Conservation (phyloP, 2,888 invertebrate species). For the Cantharis lateralis region DNA sequence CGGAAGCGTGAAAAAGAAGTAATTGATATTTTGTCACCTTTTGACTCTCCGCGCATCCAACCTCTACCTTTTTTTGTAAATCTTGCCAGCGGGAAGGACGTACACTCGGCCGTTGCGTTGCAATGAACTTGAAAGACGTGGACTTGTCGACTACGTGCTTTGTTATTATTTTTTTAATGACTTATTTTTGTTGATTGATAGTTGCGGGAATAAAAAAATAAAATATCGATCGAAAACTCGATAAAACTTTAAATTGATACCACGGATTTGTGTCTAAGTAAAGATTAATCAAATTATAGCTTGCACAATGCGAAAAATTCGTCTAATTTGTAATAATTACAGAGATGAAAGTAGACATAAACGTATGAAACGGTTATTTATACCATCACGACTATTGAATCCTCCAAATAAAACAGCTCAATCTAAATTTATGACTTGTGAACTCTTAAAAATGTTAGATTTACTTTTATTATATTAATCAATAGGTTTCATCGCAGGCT, state of each 20-base stretch:
- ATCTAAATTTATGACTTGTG: neutral
- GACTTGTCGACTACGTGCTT: neutral
- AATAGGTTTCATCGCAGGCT: conserved; percentile 45
- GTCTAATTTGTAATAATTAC: conserved; percentile 27
- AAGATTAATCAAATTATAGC: conserved; percentile 8
- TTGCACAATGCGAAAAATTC: conserved; percentile 4
- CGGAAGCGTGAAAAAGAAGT: conserved; percentile 11
- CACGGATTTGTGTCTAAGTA: neutral
- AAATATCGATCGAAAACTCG: neutral
- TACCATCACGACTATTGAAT: conserved; percentile 38
- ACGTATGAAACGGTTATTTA: conserved; percentile 27
- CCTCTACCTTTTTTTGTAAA: neutral
- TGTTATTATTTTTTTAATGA: neutral
- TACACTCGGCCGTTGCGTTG: neutral
- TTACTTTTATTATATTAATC: conserved; percentile 31
- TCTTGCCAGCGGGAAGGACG: neutral
- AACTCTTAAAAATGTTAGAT: neutral
- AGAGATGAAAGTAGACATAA: conserved; percentile 8
- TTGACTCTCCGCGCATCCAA: neutral
- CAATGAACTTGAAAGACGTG: neutral
- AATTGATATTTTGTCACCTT: conserved; percentile 23
- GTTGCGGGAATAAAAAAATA: neutral
- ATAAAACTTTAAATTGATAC: neutral
- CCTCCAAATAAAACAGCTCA: conserved; percentile 28
- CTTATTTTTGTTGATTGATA: neutral